Conservation (phyloP, 2,888 invertebrate species). For the Ellobium chinense region DNA sequence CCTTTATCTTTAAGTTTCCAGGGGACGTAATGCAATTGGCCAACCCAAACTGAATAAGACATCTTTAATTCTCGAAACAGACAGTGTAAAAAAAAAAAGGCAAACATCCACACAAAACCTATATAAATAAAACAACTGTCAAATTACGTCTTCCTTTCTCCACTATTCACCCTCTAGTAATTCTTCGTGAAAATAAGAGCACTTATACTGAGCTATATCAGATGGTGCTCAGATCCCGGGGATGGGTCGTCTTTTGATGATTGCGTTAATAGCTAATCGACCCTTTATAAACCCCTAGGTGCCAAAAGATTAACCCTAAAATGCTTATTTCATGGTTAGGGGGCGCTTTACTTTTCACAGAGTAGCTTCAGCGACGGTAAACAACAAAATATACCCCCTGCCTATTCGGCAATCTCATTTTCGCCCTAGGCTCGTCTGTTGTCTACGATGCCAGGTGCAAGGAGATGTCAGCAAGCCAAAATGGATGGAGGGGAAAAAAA, state of each 20-base stretch:
- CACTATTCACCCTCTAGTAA: too few relatives aligned
- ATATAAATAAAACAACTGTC: too few relatives aligned
- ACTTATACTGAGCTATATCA: neutral
- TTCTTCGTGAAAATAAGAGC: too few relatives aligned
- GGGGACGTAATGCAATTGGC: too few relatives aligned
- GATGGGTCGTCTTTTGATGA: neutral
- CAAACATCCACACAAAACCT: too few relatives aligned
- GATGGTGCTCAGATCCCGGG: neutral
- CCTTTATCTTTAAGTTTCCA: too few relatives aligned
- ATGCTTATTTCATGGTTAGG: neutral
- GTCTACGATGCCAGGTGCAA: constrained; percentile 24
- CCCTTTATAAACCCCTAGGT: neutral
- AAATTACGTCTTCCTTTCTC: too few relatives aligned
- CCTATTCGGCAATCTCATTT: neutral
- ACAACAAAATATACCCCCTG: constrained; percentile 5
- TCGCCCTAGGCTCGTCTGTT: neutral
- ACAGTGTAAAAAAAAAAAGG: too few relatives aligned
- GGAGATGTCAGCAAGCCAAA: neutral
- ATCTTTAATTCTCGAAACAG: too few relatives aligned
- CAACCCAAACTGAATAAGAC: too few relatives aligned
- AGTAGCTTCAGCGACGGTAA: neutral
- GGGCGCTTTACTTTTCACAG: neutral
- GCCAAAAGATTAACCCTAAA: neutral
- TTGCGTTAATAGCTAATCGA: neutral
- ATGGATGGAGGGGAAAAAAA: neutral